These are phyloP conservation scores for Motacilla alba DNA, from an alignment of 2,113 vertebrate genomes.

Conservation along the genomic window DNA sequence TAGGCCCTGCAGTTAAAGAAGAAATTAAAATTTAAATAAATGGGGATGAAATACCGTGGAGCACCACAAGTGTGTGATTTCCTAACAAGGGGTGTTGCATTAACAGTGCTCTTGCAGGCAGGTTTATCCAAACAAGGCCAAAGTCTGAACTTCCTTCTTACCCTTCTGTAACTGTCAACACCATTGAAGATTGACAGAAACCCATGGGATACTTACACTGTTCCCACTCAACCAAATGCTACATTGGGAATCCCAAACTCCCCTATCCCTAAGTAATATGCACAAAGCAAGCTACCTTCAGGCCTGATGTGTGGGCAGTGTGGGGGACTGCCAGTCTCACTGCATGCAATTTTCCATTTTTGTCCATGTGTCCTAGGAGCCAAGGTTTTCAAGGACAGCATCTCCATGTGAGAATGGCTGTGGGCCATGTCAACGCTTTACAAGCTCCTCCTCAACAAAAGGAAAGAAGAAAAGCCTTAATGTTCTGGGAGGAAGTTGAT, in stretches of 20 bases:
- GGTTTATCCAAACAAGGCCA: background rate
- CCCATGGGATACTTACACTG: background rate
- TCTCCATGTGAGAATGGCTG: background rate
- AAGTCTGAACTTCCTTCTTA: background rate
- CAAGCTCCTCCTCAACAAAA: background rate
- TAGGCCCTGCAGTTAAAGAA: background rate
- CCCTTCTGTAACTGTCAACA: background rate
- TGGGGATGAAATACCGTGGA: background rate
- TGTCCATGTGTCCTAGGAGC: background rate
- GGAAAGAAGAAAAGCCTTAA: background rate
- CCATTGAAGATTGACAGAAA: background rate
- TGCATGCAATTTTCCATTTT: rapidly evolving
- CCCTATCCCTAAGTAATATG: background rate
- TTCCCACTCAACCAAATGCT: background rate
- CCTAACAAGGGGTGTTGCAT: background rate
- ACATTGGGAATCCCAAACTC: no score
- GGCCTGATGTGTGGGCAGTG: background rate
- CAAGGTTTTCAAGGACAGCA: background rate
- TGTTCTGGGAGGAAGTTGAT: background rate
- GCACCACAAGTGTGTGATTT: background rate
- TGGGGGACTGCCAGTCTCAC: background rate
- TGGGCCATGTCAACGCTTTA: background rate
- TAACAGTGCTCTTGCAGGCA: rapidly evolving
- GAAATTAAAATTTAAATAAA: background rate
- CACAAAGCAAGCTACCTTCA: background rate